Conservation (phyloP, 2,888 invertebrate species). For the Pasiphila rectangulata region DNA sequence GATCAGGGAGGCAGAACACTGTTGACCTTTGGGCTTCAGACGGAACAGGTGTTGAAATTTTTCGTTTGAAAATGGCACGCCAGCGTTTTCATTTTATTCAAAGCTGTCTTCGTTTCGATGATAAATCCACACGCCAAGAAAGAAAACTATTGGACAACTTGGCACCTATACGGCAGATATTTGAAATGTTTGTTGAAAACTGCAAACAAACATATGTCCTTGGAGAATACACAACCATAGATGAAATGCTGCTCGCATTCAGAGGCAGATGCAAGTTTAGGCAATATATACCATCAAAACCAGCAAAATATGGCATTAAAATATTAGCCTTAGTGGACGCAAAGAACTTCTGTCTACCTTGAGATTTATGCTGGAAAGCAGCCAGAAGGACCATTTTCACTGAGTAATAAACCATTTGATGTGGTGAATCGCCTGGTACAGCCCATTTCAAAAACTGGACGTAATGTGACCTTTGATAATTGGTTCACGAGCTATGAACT, state of each 20-base stretch:
- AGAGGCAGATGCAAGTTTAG: constrained; percentile 28
- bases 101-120: constrained; percentile 15
- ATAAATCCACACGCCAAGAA: constrained; percentile 5
- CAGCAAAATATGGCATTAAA: constrained; percentile 18
- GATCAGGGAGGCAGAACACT: too few species aligned
- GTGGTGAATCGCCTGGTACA: constrained; percentile 17
- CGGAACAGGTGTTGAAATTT: neutral
- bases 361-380: too few species aligned
- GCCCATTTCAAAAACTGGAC: constrained; percentile 9
- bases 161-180: constrained; percentile 12
- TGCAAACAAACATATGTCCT: neutral
- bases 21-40: too few species aligned
- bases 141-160: constrained; percentile 6
- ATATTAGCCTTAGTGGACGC: constrained; percentile 29
- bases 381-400: constrained; percentile 18
- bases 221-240: constrained; percentile 8
- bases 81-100: constrained; percentile 17
- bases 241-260: constrained; percentile 22
- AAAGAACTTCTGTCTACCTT: too few species aligned
- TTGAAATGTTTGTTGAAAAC: constrained; percentile 8
- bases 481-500: constrained; percentile 22
- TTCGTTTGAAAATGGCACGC: constrained; percentile 8
- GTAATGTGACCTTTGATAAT: constrained; percentile 20
- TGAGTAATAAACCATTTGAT: constrained; percentile 23
- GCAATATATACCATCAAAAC: constrained; percentile 19